phyloP scores from a whole-genome alignment of 2,797 vertebrate species.

The Falco concolor region DNA sequence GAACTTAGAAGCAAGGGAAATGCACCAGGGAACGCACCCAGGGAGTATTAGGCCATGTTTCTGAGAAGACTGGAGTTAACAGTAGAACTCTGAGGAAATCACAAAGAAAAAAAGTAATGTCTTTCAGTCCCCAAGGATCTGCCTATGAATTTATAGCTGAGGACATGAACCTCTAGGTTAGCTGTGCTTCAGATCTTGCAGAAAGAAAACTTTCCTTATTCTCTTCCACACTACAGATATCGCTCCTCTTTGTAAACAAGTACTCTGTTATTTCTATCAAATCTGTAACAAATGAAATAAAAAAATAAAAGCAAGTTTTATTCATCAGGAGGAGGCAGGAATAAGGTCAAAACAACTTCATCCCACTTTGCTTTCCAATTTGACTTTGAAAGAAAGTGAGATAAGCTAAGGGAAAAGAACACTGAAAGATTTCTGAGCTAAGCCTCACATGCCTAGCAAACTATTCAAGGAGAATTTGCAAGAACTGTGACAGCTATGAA shows the following conservation, averaged over 20 bases:
- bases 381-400: not conserved
- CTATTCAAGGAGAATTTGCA: not conserved
- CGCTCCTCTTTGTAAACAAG: not conserved
- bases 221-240: not conserved
- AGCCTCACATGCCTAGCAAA: not conserved
- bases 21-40: not conserved
- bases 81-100: not conserved
- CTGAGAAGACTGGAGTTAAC: not conserved
- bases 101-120: not conserved
- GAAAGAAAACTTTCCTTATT: not conserved
- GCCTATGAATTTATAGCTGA: constrained; percentile 3
- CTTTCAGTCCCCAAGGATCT: not conserved
- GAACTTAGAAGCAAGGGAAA: constrained; percentile 12
- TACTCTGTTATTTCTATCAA: not conserved
- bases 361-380: not conserved
- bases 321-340: not conserved
- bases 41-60: not conserved
- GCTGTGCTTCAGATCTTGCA: not conserved
- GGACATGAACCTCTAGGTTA: not conserved
- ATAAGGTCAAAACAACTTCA: not conserved
- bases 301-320: not conserved
- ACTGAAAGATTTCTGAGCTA: not conserved
- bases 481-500: not conserved
- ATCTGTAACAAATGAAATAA: not conserved
- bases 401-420: not conserved